Evolutionary conservation across 1,140 invertebrate genomes (phyloP), one percentile per base, ranked within the genome.

Genomic region (Drosophila arizonae): DNA sequence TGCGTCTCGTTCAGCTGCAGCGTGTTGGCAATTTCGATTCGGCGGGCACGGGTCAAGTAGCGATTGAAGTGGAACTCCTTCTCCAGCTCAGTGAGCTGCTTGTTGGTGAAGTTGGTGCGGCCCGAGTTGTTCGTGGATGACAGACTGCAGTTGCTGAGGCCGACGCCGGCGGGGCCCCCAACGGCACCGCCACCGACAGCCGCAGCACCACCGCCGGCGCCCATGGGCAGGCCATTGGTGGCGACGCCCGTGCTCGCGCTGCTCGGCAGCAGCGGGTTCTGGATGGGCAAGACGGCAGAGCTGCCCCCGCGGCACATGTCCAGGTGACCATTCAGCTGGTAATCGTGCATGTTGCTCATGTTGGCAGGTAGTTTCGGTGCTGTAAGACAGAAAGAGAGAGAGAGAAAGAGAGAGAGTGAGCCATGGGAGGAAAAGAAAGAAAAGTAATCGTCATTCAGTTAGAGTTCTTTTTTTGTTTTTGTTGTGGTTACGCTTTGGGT

Each of bases 41-140:
- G 94, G 77, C 98, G 93, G 6, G 98, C 98, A 74, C 99, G 93
- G 3, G 98, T 99, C 81, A 99, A 94, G 93, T 99, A 99, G 93
- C 99, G 99, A 93, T 99, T 99, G 92, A 99, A 99, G 92, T 99
- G 98, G 92, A 99, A 99, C 93, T 99, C 98, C 92, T 99, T 99
- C 92, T 99, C 98, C 75, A 99, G 93, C 93, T 99, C 99, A 1
- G 98, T 99, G 54, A 99, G 94, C 92, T 99, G 99, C 92, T 99
- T 99, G 91, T 99, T 99, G 57, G 98, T 99, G 93, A 99, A 99
- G 92, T 99, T 99, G 3, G 98, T 99, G 30, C 98, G 94, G 24
- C 97, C 97, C 5, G 97, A 96, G 91, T 96, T 96, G 92, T 96
- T 97, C 61, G 95, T 91, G 41, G 78, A 74, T 33, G 81, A 61